Percentiles rank a stretch among this genome's conserved stretches.
phyloP scores from a whole-genome alignment of 1,140 invertebrate genomes.

The Himalopsyche phryganea region DNA sequence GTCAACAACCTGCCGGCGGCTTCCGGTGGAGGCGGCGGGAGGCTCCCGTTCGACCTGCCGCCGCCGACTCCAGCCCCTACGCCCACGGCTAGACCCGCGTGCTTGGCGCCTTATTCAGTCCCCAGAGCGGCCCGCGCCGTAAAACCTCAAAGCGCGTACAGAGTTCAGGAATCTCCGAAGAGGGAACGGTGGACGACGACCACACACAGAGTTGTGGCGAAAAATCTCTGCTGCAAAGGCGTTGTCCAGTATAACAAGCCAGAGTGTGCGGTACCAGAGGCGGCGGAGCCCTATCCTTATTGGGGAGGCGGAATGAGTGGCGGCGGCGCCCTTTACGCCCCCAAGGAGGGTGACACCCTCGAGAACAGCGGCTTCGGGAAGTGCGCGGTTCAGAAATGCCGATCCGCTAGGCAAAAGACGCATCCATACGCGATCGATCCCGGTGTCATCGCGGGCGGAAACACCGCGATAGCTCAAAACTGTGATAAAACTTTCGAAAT shows the following conservation, averaged over 20 bases:
- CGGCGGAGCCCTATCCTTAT: conserved; percentile 8
- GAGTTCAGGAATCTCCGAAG: neutral
- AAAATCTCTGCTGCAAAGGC: conserved; percentile 17
- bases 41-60: conserved; percentile 19
- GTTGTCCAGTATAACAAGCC: conserved; percentile 10
- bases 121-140: neutral
- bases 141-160: neutral
- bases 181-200: conserved; percentile 8
- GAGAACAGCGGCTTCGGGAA: conserved; percentile 25
- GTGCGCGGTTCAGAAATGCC: conserved; percentile 13
- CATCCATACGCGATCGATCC: conserved; percentile 28
- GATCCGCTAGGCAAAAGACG: conserved; percentile 13
- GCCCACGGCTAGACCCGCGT: neutral
- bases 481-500: conserved; percentile 35
- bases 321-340: conserved; percentile 14
- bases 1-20: conserved; percentile 37
- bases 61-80: conserved; percentile 1
- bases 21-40: conserved; percentile 4
- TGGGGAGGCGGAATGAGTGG: conserved; percentile 5
- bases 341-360: conserved; percentile 31
- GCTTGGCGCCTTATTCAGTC: neutral
- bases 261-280: neutral
- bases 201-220: neutral
- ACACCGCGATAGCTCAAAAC: conserved; percentile 24
- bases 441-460: conserved; percentile 3